Base-by-base conservation (phyloP, 1,140 invertebrate genomes). In the Carposina sasakii region DNA sequence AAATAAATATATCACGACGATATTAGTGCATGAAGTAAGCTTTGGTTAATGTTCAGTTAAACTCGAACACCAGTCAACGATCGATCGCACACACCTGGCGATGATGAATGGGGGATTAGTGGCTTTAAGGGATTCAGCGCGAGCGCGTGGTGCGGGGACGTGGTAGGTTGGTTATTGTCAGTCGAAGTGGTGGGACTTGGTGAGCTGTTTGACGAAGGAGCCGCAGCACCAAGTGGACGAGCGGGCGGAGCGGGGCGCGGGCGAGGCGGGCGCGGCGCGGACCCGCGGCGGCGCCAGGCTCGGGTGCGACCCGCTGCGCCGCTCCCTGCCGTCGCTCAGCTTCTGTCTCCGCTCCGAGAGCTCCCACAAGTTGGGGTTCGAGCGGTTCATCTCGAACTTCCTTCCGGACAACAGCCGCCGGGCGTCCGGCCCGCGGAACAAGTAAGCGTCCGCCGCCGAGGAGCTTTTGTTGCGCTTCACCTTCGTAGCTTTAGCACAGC, bases 201-300 rank as follows among this genome's bases (percentile, higher is more conserved):
- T 85, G 54, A 89, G 74, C 51, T 89, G 88, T 60, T 87, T 86
- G 50, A 89, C 86, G 67, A 89, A 88, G 20, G 86, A 86, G 48
- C 87, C 88, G 63, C 88, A 89, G 63, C 88, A 89, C 88, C 88
- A 89, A 5, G 88, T 89, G 47, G 88, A 88, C 37, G 88, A 88
- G 37, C 88, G 76, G 16, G 85, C 77, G 16, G 86, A 84, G 58
- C 86, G 86, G 3, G 86, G 69, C 15, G 76, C 70, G 15, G 21
- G 67, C 26, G 46, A 61, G 43, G 52, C 52, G 20, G 50, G 44
- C 30, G 46, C 34, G 2, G 44, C 10, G 30, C 10, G 10, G 30
- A 3, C 5, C 24, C 5, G 24, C 24, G 5, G 24, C 1, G 12
- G 13, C 3, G 19, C 17, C 36, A 39, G 20, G 36, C 36, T 39